phyloP scores from a whole-genome alignment of 1,140 invertebrate species.

The Aporrectodea caliginosa region DNA sequence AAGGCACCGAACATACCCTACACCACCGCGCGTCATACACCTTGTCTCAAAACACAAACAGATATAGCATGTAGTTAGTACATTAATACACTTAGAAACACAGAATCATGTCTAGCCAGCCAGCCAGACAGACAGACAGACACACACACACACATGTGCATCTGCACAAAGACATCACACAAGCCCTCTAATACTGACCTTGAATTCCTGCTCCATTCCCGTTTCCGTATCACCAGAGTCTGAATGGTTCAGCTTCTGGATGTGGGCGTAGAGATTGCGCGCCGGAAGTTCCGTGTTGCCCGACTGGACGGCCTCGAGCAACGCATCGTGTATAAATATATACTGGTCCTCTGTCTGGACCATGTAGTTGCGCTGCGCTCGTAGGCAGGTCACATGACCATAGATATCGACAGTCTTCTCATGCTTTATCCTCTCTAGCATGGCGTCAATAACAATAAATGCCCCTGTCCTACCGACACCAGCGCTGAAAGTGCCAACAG shows the following conservation, averaged over 20 bases:
- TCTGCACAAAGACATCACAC: too few relatives aligned
- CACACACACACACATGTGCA: too few relatives aligned
- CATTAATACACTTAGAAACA: too few relatives aligned
- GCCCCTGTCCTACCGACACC: slow-evolving; percentile 96
- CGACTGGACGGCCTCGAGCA: slow-evolving; percentile 90
- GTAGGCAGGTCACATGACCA: slow-evolving; percentile 93
- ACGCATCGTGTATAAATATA: slow-evolving; percentile 92
- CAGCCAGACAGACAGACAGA: too few relatives aligned
- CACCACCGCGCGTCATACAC: too few relatives aligned
- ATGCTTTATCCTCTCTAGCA: slow-evolving; percentile 82
- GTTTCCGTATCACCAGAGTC: slow-evolving; percentile 62
- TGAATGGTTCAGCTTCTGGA: slow-evolving; percentile 72
- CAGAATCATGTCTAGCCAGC: too few relatives aligned
- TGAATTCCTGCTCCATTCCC: slow-evolving; percentile 97
- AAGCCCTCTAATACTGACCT: too few relatives aligned
- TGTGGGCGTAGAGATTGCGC: slow-evolving; percentile 84
- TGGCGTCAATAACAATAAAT: slow-evolving; percentile 98
- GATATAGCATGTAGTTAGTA: too few relatives aligned
- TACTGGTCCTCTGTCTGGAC: slow-evolving; percentile 78
- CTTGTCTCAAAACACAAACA: too few relatives aligned
- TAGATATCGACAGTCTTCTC: slow-evolving; percentile 92
- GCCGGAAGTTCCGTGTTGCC: slow-evolving; percentile 92
- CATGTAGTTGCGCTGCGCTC: slow-evolving; percentile 76
- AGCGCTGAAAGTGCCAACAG: slow-evolving; percentile 71
- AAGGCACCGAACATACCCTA: too few relatives aligned